Evolutionary conservation across 2,888 invertebrate genomes (phyloP).

Genomic region (Synergus japonicus): DNA sequence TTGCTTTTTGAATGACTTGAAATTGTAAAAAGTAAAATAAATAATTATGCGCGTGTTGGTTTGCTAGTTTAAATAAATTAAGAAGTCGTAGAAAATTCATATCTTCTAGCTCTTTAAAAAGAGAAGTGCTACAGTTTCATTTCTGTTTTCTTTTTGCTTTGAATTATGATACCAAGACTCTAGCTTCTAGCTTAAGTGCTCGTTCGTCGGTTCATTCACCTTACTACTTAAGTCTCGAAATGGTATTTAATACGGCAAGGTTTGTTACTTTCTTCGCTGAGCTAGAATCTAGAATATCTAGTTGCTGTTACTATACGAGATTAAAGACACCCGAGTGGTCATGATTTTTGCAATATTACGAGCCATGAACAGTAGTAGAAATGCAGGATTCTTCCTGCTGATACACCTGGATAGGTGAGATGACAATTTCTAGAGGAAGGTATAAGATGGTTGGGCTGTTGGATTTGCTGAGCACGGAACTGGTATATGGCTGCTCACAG

Average conservation of each 20-base stretch:
- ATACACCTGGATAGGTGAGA: not conserved
- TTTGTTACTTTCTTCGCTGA: conserved; percentile 28
- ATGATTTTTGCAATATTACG: not conserved
- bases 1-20: too few relatives aligned
- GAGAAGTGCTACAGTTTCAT: conserved; percentile 4
- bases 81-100: too few relatives aligned
- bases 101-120: not conserved
- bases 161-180: conserved; percentile 19
- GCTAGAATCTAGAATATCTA: not conserved
- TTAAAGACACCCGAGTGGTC: not conserved
- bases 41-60: too few relatives aligned
- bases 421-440: not conserved
- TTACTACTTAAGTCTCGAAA: conserved; percentile 6
- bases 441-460: too few relatives aligned
- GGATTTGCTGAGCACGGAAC: too few relatives aligned
- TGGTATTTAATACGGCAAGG: conserved; percentile 28
- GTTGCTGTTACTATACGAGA: not conserved
- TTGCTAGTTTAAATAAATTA: too few relatives aligned
- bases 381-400: not conserved
- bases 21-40: too few relatives aligned
- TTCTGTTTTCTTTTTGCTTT: conserved; percentile 16
- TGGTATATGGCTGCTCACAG: too few relatives aligned
- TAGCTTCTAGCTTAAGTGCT: conserved; percentile 2
- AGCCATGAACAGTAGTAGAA: not conserved
- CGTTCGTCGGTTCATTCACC: conserved; percentile 22